phyloP scores from a whole-genome alignment of 2,797 vertebrate genomes.

The Glyptemys insculpta region DNA sequence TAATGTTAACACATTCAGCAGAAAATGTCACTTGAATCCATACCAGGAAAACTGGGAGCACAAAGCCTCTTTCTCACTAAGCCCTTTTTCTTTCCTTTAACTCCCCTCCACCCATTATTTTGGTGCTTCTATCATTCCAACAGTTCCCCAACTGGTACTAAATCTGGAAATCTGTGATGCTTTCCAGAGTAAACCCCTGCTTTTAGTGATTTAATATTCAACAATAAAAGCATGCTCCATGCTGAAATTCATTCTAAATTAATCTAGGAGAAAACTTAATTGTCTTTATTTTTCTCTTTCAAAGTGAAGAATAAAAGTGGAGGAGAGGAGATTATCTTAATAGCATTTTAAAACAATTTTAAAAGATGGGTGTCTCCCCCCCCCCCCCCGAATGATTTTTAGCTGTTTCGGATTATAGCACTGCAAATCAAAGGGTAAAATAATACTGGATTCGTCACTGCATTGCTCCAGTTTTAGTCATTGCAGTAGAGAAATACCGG shows the following conservation, averaged over 20 bases:
- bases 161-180: neutral
- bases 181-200: neutral
- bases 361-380: no score
- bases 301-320: slow-evolving; percentile 46
- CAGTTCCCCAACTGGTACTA: neutral
- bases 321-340: neutral
- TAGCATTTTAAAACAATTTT: slow-evolving; percentile 3
- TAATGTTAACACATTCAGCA: slow-evolving; percentile 34
- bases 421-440: neutral
- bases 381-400: neutral
- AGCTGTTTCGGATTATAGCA: neutral
- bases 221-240: neutral
- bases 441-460: neutral
- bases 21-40: slow-evolving; percentile 72
- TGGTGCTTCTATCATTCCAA: neutral
- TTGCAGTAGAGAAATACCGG: neutral
- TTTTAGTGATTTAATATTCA: neutral
- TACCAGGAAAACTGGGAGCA: slow-evolving; percentile 42
- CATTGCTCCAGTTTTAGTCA: neutral
- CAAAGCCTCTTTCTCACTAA: slow-evolving; percentile 60
- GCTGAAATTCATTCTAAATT: slow-evolving; percentile 30
- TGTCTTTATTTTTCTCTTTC: slow-evolving; percentile 38
- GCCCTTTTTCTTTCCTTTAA: slow-evolving; percentile 14
- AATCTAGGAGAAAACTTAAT: slow-evolving; percentile 1
- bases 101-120: neutral